Evolutionary conservation across 2,888 invertebrate species (phyloP).

Genomic region (Dorcus hopei): DNA sequence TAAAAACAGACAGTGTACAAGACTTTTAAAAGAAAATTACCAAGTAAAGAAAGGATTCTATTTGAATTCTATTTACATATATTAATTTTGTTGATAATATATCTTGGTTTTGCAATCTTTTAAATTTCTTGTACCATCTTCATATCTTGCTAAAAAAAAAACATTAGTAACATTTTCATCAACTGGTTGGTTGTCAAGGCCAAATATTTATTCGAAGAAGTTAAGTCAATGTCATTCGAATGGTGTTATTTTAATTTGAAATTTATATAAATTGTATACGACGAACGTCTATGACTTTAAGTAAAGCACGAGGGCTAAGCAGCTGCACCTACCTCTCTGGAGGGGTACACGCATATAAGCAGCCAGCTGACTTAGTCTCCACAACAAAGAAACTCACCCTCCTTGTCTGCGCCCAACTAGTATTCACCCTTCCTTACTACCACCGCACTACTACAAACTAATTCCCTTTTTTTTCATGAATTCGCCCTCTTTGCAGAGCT

Average conservation of each 20-base stretch:
- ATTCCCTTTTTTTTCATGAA: conserved; percentile 29
- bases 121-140: too few species aligned
- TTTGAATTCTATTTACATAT: too few species aligned
- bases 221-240: too few species aligned
- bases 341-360: conserved; percentile 28
- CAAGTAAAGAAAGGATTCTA: too few species aligned
- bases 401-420: conserved; percentile 33
- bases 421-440: conserved; percentile 34
- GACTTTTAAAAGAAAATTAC: too few species aligned
- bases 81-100: too few species aligned
- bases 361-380: conserved; percentile 51
- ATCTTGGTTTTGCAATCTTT: too few species aligned
- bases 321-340: conserved; percentile 35
- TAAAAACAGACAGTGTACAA: too few species aligned
- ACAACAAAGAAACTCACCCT: conserved; percentile 48
- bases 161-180: too few species aligned
- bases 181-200: too few species aligned
- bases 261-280: not conserved
- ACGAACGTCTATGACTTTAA: conserved; percentile 3
- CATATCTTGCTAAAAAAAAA: too few species aligned
- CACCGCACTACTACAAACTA: conserved; percentile 12
- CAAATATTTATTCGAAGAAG: too few species aligned
- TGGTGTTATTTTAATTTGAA: not conserved
- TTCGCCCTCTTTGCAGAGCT: conserved; percentile 19
- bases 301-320: conserved; percentile 26